Conservation (phyloP, 1,140 invertebrate genomes). For the Ruditapes philippinarum region DNA sequence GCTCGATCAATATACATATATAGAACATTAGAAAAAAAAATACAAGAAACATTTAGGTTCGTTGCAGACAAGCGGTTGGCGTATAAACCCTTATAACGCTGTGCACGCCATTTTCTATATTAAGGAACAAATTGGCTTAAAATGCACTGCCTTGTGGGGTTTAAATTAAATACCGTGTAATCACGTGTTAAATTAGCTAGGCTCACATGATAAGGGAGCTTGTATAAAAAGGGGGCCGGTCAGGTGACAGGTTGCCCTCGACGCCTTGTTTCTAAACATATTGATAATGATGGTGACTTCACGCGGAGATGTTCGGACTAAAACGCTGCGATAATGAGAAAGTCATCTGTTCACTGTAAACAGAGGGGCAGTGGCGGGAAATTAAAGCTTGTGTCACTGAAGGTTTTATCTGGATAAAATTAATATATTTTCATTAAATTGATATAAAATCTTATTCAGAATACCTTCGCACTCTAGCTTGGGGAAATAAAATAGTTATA, state of each 20-base stretch:
- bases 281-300: background rate
- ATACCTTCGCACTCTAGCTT: no score
- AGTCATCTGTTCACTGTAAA: background rate
- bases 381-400: no score
- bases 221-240: background rate
- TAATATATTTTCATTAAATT: no score
- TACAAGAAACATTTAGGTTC: no score
- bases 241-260: background rate
- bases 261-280: slow-evolving; percentile 24
- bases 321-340: background rate
- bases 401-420: no score
- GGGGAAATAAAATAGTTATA: no score
- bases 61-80: no score
- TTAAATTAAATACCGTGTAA: slow-evolving; percentile 31
- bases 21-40: no score
- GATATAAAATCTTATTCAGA: no score
- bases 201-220: background rate
- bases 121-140: slow-evolving; percentile 12
- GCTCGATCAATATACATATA: background rate
- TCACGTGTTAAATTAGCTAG: slow-evolving; percentile 20
- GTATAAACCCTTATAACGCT: no score
- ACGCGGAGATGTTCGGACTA: background rate
- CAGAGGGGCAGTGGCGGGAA: background rate
- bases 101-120: no score
- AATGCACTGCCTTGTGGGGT: background rate